Evolutionary conservation across 2,113 vertebrate species (phyloP).

Genomic region (Hydrolagus affinis): DNA sequence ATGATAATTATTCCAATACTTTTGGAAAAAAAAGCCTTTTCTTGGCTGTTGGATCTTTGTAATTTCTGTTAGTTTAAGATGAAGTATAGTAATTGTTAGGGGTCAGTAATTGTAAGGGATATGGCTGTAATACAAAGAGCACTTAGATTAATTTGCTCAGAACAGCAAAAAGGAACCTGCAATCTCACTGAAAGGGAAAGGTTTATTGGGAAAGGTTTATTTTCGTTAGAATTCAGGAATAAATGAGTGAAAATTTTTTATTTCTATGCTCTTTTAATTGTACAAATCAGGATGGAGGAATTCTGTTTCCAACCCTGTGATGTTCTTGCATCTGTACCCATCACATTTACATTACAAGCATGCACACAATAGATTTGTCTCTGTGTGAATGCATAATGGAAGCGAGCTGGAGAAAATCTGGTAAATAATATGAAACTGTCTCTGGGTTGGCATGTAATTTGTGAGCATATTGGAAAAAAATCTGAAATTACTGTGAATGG

Average conservation of each 20-base stretch:
- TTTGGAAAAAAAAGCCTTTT: background rate
- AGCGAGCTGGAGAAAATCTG: background rate
- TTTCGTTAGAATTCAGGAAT: background rate
- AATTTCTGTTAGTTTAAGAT: background rate
- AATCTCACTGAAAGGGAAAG: background rate
- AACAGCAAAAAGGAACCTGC: background rate
- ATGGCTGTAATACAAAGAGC: background rate
- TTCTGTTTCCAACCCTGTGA: background rate
- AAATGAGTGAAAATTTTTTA: background rate
- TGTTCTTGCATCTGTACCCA: background rate
- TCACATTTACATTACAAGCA: background rate
- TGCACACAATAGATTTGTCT: background rate
- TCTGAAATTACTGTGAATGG: background rate
- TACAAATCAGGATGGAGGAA: background rate
- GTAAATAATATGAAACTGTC: background rate
- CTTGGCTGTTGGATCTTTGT: background rate
- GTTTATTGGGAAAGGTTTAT: background rate
- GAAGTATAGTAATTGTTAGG: background rate
- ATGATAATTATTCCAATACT: background rate
- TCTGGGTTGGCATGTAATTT: background rate
- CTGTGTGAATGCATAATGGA: background rate
- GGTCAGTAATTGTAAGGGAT: background rate
- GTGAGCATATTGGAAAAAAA: background rate
- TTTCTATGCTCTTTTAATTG: background rate
- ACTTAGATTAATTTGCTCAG: background rate